Evolutionary conservation across 2,888 invertebrate species (phyloP), one percentile per base, ranked within the genome.

Genomic region (Hoplodrina ambigua): DNA sequence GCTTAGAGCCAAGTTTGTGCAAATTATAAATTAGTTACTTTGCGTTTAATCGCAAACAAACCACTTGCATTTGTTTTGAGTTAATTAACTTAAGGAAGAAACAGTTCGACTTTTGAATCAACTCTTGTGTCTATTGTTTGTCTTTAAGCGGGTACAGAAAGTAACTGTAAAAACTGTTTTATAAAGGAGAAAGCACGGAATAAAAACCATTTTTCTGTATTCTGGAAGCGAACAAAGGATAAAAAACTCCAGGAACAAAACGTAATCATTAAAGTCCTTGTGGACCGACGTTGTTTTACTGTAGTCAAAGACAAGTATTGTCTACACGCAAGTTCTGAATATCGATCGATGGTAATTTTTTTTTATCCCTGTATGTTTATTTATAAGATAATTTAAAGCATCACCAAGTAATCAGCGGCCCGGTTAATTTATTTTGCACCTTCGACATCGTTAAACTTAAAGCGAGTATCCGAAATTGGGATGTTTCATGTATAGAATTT

Each of bases 321-420:
- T 20, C 50, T 4, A 44, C 57, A 50, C 4, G 37, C 20, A 55
- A 33, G 25, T 30, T 50, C 37, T 13, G n/a, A 59, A 66, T 61
- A 73, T 83, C 65, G 72, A 75, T 69, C 57, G 30, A 2, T 25
- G 19, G 55, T 19, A 2, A 67, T 70, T 78, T 83, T 72, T 78
- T 64, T 74, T 41, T 37, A 37, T 6, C 20, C 11, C 19, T 58
- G 50, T 50, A 55, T 52, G 59, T 79, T 77, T 83, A 83, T 83
- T 83, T 82, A 76, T 81, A 83, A 64, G 44, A 63, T 65, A 73
- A 75, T 82, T 82, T 83, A 53, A 68, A 71, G 82, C 78, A 76
- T 69, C 83, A 79, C 8, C 81, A 76, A 71, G 75, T 65, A 77
- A 65, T 55, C 84, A 83, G 30, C 72, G 80, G 58, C 74, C 82